A percentile compares a stretch with the other conserved stretches of the same genome.
Evolutionary conservation across 2,797 vertebrate genomes (phyloP).

Genomic region (Enteromius treurensis): DNA sequence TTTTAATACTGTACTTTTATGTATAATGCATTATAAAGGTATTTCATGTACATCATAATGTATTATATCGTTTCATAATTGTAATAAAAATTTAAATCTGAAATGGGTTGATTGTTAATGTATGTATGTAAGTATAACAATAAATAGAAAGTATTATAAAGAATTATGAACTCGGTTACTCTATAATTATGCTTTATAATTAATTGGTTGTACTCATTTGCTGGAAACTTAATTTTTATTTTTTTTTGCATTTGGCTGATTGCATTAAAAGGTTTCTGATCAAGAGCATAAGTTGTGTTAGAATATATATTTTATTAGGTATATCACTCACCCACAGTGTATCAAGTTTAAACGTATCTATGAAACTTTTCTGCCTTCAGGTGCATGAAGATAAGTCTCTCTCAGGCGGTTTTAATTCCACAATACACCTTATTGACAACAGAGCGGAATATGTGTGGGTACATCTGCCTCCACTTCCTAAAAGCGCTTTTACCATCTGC

Average conservation of each 20-base stretch:
- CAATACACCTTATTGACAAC: neutral
- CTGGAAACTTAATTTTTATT: neutral
- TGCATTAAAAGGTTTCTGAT: neutral
- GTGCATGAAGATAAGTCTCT: neutral
- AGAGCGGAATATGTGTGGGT: neutral
- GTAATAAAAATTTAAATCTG: neutral
- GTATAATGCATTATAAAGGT: neutral
- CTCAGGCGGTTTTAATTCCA: neutral
- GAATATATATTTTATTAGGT: too few relatives aligned
- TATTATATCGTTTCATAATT: neutral
- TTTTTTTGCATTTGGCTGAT: neutral
- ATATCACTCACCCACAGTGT: neutral
- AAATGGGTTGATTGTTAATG: neutral
- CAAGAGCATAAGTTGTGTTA: neutral
- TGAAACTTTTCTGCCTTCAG: neutral
- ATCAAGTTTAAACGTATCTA: neutral
- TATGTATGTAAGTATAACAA: neutral
- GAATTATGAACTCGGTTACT: neutral
- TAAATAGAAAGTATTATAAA: neutral
- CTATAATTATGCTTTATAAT: neutral
- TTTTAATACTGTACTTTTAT: neutral
- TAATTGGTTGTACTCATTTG: neutral
- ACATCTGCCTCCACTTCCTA: constrained; percentile 30
- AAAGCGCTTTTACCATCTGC: constrained; percentile 40
- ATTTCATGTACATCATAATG: neutral